Percentiles rank a stretch among this genome's conserved stretches.
Conservation (phyloP, 2,113 vertebrate genomes). For the Athene cunicularia region DNA sequence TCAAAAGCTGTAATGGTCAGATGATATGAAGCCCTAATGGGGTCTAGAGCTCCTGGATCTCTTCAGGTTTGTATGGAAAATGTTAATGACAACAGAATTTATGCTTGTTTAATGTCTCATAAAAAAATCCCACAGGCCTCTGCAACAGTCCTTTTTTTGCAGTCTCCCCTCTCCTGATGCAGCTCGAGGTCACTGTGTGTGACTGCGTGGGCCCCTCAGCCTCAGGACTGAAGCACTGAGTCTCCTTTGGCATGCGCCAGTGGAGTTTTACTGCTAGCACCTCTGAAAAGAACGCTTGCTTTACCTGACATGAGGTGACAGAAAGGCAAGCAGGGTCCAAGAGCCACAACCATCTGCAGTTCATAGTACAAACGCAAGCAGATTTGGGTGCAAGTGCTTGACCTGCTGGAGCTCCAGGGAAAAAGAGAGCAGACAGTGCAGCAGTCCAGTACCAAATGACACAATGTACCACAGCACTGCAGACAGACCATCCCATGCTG, state of each 20-base stretch:
- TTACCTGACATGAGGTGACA: neutral
- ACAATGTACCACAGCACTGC: neutral
- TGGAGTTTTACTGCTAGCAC: neutral
- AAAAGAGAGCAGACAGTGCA: neutral
- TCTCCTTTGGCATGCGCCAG: neutral
- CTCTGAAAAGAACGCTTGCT: neutral
- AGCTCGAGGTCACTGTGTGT: neutral
- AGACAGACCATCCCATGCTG: neutral
- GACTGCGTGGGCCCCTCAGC: neutral
- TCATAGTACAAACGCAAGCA: neutral
- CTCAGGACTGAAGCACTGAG: neutral
- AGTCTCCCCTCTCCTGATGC: neutral
- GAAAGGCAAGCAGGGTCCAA: neutral
- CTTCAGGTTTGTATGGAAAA: slow-evolving; percentile 13
- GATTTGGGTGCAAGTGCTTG: neutral
- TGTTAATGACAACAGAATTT: slow-evolving; percentile 1
- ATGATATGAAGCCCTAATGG: slow-evolving; percentile 21
- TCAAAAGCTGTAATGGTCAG: slow-evolving; percentile 27
- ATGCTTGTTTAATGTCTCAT: neutral
- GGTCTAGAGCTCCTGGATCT: slow-evolving; percentile 15
- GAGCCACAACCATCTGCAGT: neutral
- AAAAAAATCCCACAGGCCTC: neutral
- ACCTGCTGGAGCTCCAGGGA: neutral
- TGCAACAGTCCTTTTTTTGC: neutral
- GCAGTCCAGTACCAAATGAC: too few relatives aligned